Base-by-base conservation (phyloP, 1,140 invertebrate species). In the Bombus superbus region DNA sequence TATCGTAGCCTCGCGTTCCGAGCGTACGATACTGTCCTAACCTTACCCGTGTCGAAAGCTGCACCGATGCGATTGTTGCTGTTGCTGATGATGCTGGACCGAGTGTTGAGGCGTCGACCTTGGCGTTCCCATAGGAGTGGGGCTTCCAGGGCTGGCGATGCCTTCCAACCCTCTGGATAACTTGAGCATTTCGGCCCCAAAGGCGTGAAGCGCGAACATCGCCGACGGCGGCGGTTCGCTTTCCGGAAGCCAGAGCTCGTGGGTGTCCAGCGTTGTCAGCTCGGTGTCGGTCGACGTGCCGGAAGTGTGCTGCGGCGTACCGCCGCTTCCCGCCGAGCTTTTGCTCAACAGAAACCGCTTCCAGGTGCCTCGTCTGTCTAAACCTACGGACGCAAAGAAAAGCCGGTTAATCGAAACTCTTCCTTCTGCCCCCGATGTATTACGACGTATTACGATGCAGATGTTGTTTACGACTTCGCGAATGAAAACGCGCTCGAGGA, bases 101-200 rank as follows among this genome's bases (percentile, higher is more conserved):
- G 85, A 91, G 59, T 92, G 93, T n/a, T 75, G 87, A 11, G 44
- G 87, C 53, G 90, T 89, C 68, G 89, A 90, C 76, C 88, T 86
- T 5, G 91, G 86, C 28, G 88, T 88, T 8, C 42, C 47, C 9
- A 66, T 74, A 1, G 83, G 86, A 2, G 89, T 91, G 2, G 85
- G 78, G 59, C 85, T 86, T 11, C 87, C 81, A 22, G 94, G 84
- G 79, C 88, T 94, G 40, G 92, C 92, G 47, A 92, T 93, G 1
- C 93, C 96, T 94, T 97, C 97, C 76, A 98, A 95, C 66, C 97
- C 97, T 72, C 97, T 96, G 2, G 97, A 98, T 2, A 98, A 95
- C 88, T 97, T 97, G 76, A 98, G 95, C 97, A 98, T 98, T 95
- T 98, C 97, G 6, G 97, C 97, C 35, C 97, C 97, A 89, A 98